Evolutionary conservation across 1,140 invertebrate species (phyloP).

Genomic region (Steinernema feltiae): DNA sequence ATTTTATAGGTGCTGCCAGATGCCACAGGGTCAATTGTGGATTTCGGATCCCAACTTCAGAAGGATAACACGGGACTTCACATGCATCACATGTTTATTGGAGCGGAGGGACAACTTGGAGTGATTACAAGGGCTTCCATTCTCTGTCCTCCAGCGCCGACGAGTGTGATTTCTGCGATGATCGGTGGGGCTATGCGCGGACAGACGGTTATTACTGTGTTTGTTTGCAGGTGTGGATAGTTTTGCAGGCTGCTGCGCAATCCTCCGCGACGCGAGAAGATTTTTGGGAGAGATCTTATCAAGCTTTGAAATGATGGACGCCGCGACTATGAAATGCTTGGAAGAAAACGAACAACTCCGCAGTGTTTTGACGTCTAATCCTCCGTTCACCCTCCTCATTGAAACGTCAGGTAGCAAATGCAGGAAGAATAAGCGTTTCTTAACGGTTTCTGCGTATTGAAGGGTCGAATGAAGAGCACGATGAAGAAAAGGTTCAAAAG

Average conservation of each 20-base stretch:
- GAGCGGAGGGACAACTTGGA: slow-evolving; percentile 90
- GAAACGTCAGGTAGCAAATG: slow-evolving; percentile 32
- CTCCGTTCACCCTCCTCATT: slow-evolving; percentile 28
- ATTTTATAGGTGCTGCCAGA: slow-evolving; percentile 73
- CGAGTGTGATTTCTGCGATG: slow-evolving; percentile 75
- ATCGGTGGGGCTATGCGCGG: slow-evolving; percentile 66
- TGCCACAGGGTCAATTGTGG: slow-evolving; percentile 71
- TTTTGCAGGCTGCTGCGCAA: slow-evolving; percentile 26
- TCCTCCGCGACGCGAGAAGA: slow-evolving; percentile 24
- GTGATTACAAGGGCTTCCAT: slow-evolving; percentile 85
- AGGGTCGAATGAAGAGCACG: slow-evolving; percentile 70
- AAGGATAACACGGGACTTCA: slow-evolving; percentile 98
- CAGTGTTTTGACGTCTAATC: slow-evolving; percentile 18
- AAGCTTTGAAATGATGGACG: slow-evolving; percentile 36
- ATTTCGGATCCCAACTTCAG: slow-evolving; percentile 76
- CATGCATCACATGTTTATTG: slow-evolving; percentile 91
- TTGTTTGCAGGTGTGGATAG: slow-evolving; percentile 24
- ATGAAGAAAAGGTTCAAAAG: slow-evolving; percentile 75
- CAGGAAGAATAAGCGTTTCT: background rate
- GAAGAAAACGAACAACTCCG: slow-evolving; percentile 26
- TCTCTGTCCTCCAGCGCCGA: slow-evolving; percentile 75
- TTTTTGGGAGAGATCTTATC: slow-evolving; percentile 33
- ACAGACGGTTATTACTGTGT: background rate
- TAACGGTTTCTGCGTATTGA: slow-evolving; percentile 65
- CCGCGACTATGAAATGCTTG: slow-evolving; percentile 29